A percentile compares a stretch with the other conserved stretches of the same genome.
Conservation (phyloP, 2,797 vertebrate species). For the Carapus acus region DNA sequence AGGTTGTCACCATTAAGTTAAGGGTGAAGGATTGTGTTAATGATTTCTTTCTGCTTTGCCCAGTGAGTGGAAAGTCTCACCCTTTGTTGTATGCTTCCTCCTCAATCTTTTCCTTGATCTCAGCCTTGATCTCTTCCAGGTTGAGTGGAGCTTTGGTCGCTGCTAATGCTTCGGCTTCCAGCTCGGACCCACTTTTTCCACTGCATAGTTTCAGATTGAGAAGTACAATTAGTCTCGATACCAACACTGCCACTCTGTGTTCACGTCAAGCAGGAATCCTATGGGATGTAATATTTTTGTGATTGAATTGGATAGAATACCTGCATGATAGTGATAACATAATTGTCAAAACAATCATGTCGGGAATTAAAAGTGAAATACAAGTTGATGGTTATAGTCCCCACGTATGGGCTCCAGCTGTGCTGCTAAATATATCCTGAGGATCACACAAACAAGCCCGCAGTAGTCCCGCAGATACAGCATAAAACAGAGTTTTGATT, state of each 20-base stretch:
- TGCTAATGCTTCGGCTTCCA: slow-evolving; percentile 71
- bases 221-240: slow-evolving; percentile 59
- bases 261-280: too few species aligned
- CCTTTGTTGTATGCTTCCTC: slow-evolving; percentile 91
- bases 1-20: too few species aligned
- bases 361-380: too few species aligned
- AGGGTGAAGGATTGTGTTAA: too few species aligned
- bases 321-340: too few species aligned
- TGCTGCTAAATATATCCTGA: slow-evolving; percentile 48
- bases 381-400: slow-evolving; percentile 51
- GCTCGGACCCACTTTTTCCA: slow-evolving; percentile 79
- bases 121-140: slow-evolving; percentile 78
- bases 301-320: too few species aligned
- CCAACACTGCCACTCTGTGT: slow-evolving; percentile 13
- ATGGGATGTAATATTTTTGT: too few species aligned
- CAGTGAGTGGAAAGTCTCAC: slow-evolving; percentile 45
- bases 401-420: slow-evolving; percentile 27
- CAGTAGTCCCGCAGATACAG: slow-evolving; percentile 39
- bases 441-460: slow-evolving; percentile 55
- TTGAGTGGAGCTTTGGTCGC: slow-evolving; percentile 67
- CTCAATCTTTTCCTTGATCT: slow-evolving; percentile 87
- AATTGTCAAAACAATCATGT: too few species aligned
- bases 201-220: slow-evolving; percentile 76
- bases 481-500: slow-evolving; percentile 52
- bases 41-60: neutral